Evolutionary conservation across 2,888 invertebrate species (phyloP).

Genomic region (Dastarcus helophoroides): DNA sequence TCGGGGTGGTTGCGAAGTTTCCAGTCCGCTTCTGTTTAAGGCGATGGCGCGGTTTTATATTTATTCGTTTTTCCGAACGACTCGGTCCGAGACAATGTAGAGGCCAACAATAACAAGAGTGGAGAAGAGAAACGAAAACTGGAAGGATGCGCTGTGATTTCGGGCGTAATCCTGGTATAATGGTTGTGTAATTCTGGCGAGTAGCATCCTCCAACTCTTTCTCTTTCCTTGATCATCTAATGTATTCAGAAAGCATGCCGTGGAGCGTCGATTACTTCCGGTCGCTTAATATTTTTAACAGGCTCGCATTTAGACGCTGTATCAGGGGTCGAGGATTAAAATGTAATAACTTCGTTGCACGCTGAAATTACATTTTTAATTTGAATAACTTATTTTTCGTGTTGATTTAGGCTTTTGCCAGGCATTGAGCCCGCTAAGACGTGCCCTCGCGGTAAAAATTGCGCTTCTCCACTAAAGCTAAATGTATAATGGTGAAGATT

Average conservation of each 20-base stretch:
- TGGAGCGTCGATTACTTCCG: conserved; percentile 35
- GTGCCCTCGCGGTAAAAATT: conserved; percentile 61
- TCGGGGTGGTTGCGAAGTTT: not conserved
- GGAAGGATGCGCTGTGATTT: conserved; percentile 32
- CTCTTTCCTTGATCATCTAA: conserved; percentile 34
- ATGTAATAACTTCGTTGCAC: conserved; percentile 39
- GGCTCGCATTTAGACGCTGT: conserved; percentile 34
- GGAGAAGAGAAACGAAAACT: conserved; percentile 10
- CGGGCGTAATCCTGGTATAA: conserved; percentile 42
- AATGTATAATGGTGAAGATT: conserved; percentile 61
- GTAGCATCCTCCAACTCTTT: conserved; percentile 35
- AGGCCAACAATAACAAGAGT: conserved; percentile 13
- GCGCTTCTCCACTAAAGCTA: conserved; percentile 59
- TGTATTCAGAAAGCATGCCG: conserved; percentile 34
- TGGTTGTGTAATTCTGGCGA: conserved; percentile 40
- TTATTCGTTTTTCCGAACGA: conserved; percentile 41
- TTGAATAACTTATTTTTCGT: conserved; percentile 62
- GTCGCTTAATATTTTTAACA: conserved; percentile 39
- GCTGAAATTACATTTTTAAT: conserved; percentile 57
- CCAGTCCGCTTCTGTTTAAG: no score
- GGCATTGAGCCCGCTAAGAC: conserved; percentile 46
- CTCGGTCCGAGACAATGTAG: conserved; percentile 38
- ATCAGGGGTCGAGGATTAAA: conserved; percentile 38
- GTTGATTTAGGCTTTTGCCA: conserved; percentile 55
- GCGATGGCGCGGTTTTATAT: conserved; percentile 29